Percentiles rank a stretch among this genome's conserved stretches.
These are phyloP conservation scores for Drymonia ruficornis DNA, from an alignment of 2,888 invertebrate species.

Conservation along the genomic window DNA sequence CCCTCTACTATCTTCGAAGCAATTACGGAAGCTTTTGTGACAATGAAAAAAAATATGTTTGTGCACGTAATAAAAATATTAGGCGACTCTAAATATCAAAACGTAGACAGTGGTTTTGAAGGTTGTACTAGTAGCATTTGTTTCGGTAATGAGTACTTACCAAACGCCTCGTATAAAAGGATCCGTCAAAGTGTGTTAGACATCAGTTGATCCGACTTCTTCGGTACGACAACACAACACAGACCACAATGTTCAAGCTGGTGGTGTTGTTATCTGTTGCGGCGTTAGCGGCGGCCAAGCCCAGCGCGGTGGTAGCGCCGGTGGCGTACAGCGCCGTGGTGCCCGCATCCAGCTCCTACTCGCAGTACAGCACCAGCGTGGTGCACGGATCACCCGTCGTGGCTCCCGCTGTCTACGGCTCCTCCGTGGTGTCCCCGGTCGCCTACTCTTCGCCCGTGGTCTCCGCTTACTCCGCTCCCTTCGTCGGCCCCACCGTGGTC, in stretches of 20 bases:
- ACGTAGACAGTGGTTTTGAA: constrained; percentile 54
- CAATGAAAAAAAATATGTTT: constrained; percentile 8
- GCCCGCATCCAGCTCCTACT: constrained; percentile 50
- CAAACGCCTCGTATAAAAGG: constrained; percentile 63
- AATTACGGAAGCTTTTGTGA: constrained; percentile 28
- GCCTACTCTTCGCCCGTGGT: constrained; percentile 38
- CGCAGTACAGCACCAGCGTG: constrained; percentile 50
- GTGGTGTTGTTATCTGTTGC: constrained; percentile 86
- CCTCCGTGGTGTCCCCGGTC: constrained; percentile 27
- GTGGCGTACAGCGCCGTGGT: constrained; percentile 53
- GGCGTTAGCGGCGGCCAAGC: constrained; percentile 85
- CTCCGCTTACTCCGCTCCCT: too few relatives aligned
- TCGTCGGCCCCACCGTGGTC: constrained; percentile 37
- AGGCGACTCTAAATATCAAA: constrained; percentile 42
- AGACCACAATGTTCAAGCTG: constrained; percentile 82
- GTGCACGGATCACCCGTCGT: constrained; percentile 48
- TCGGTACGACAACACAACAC: constrained; percentile 67
- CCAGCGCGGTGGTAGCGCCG: constrained; percentile 53
- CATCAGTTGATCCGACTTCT: constrained; percentile 73
- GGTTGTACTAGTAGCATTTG: constrained; percentile 66
- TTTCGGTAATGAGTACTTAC: constrained; percentile 50
- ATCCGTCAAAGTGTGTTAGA: constrained; percentile 46
- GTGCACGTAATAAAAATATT: constrained; percentile 13
- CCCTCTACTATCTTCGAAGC: constrained; percentile 11
- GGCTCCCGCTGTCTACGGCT: constrained; percentile 44